Evolutionary conservation across 2,797 vertebrate species (phyloP), one percentile per base, ranked within the genome.

Genomic region (Tokudaia muenninki): DNA sequence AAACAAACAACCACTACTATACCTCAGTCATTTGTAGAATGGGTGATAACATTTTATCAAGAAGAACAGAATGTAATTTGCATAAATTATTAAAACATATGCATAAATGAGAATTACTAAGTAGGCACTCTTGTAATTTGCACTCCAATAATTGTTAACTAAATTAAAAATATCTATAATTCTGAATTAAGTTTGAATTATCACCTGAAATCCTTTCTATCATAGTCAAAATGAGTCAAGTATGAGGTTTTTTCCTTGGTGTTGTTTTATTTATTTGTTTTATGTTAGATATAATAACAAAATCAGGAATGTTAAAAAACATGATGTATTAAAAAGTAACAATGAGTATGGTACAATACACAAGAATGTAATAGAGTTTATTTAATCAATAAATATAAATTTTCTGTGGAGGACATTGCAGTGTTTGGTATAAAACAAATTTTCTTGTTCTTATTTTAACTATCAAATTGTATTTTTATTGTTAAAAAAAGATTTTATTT

Each of bases 21-120:
- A 96, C 93, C 61, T 97, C 98, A 93, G 86, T 97, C 96, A 87
- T 94, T 98, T 98, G 96, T 97, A 96, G 70, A 83, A 34, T 96
- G 95, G 93, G 3, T 97, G 97, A 98, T 97, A 98, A 98, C 97
- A 92, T 97, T 98, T 98, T 98, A 98, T 98, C 98, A 97, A 96
- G 97, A 97, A 97, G 97, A 98, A 97, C 97, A 98, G 98, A 90
- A 97, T 92, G 84, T 96, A 88, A 65, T 98, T 98, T 98, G 97
- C 97, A 98, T 98, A 98, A 98, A 98, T 98, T 98, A 98, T 98
- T 98, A 97, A 98, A 98, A 98, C 91, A 96, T 97, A 87, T 96
- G 97, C 94, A 97, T 97, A 97, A 74, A 98, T 97, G 96, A 98
- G 65, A 92, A 96, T 95, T 98, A 31, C 1, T 95, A 98, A 98